phyloP scores from a whole-genome alignment of 2,888 invertebrate species.

The Opisthograptis luteolata region DNA sequence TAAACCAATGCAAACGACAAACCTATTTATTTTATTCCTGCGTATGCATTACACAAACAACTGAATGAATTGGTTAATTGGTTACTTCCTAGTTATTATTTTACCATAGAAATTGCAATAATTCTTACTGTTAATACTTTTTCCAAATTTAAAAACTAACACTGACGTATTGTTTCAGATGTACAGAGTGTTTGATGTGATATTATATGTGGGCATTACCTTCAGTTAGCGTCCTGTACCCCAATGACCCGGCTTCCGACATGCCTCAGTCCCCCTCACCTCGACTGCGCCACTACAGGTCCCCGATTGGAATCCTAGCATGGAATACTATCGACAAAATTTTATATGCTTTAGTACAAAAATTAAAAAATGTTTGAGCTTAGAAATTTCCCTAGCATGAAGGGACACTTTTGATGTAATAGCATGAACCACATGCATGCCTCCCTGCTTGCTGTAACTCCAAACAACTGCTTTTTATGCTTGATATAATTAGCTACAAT shows the following conservation, averaged over 20 bases:
- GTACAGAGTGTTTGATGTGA: slow-evolving; percentile 82
- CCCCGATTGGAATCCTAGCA: slow-evolving; percentile 71
- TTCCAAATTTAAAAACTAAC: slow-evolving; percentile 27
- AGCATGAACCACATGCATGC: not conserved
- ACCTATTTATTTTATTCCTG: not conserved
- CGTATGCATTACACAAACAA: slow-evolving; percentile 4
- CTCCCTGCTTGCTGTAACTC: not conserved
- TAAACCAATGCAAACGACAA: too few species aligned
- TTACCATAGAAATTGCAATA: not conserved
- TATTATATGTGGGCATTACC: slow-evolving; percentile 74
- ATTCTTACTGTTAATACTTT: not conserved
- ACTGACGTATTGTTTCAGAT: slow-evolving; percentile 76
- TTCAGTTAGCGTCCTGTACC: slow-evolving; percentile 75
- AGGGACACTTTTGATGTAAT: not conserved
- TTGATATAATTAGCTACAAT: not conserved
- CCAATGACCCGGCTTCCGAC: slow-evolving; percentile 88
- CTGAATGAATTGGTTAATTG: not conserved
- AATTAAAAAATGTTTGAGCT: slow-evolving; percentile 2
- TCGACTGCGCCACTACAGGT: slow-evolving; percentile 93
- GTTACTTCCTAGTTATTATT: not conserved
- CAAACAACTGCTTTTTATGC: not conserved
- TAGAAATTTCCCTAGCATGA: slow-evolving; percentile 1
- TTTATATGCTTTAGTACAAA: too few species aligned
- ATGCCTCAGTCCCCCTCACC: slow-evolving; percentile 88
- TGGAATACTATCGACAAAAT: slow-evolving; percentile 44